phyloP scores from a whole-genome alignment of 2,797 vertebrate species.

The Pseudopleuronectes americanus region DNA sequence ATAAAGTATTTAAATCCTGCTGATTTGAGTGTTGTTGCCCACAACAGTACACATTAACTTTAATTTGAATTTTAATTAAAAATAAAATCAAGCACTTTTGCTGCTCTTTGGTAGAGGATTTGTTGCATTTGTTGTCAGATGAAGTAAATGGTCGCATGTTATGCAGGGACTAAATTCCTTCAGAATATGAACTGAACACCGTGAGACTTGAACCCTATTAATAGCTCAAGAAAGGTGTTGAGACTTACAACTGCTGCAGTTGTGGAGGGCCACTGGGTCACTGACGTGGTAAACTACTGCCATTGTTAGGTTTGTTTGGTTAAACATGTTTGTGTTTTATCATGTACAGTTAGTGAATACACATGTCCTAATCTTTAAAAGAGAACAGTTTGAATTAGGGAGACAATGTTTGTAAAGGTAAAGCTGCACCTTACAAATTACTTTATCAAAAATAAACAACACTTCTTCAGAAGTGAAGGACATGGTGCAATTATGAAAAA shows the following conservation, averaged over 20 bases:
- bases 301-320: background rate
- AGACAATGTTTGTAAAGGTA: background rate
- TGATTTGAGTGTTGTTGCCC: background rate
- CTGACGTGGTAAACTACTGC: background rate
- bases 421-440: background rate
- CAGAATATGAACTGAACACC: conserved; percentile 27
- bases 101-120: background rate
- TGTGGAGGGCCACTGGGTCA: conserved; percentile 5
- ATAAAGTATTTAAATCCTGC: background rate
- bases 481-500: background rate
- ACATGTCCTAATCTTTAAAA: conserved; percentile 6
- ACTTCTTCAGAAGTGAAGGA: background rate
- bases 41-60: background rate
- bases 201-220: conserved; percentile 46
- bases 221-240: conserved; percentile 43
- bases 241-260: conserved; percentile 39
- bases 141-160: conserved; percentile 10
- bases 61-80: background rate
- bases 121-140: conserved; percentile 8
- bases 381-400: background rate
- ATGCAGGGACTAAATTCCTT: conserved; percentile 18
- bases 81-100: background rate
- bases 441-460: background rate
- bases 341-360: background rate
- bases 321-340: background rate